phyloP scores from a whole-genome alignment of 2,113 vertebrate species.

The Platysteira castanea region DNA sequence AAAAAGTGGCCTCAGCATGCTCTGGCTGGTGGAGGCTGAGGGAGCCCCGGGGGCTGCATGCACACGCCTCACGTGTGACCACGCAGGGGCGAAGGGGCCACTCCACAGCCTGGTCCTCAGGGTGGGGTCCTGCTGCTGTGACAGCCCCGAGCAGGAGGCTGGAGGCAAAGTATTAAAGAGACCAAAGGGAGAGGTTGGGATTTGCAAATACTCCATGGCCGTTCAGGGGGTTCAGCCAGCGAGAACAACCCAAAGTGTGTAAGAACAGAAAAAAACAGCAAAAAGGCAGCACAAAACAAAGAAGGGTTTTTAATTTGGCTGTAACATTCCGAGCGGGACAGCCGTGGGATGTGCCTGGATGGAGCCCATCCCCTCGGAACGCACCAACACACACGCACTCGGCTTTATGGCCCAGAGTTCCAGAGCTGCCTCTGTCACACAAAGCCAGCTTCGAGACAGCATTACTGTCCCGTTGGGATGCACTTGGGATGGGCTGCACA shows the following conservation, averaged over 20 bases:
- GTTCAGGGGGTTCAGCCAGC: neutral
- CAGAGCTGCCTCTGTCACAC: neutral
- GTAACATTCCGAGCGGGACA: accelerated
- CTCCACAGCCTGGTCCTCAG: conserved; percentile 28
- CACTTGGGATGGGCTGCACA: conserved; percentile 28
- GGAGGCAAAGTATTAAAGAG: neutral
- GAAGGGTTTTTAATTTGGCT: neutral
- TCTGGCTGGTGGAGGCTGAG: neutral
- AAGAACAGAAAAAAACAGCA: neutral
- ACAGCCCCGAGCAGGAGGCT: neutral
- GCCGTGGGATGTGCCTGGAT: neutral
- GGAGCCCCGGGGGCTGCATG: conserved; percentile 3
- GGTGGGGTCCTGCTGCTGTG: neutral
- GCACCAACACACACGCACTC: neutral
- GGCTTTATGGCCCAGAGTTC: neutral
- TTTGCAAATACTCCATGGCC: neutral
- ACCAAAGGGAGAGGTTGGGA: neutral
- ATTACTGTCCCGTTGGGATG: conserved; percentile 11
- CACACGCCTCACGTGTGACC: conserved; percentile 38
- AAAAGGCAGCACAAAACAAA: neutral
- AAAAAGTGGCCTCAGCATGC: conserved; percentile 27
- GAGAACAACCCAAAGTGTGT: neutral
- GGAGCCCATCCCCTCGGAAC: neutral
- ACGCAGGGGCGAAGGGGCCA: neutral
- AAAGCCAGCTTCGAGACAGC: neutral